A percentile compares a stretch with the other conserved stretches of the same genome.
Evolutionary conservation across 2,888 invertebrate species (phyloP).

Genomic region (Microplitis manilae): DNA sequence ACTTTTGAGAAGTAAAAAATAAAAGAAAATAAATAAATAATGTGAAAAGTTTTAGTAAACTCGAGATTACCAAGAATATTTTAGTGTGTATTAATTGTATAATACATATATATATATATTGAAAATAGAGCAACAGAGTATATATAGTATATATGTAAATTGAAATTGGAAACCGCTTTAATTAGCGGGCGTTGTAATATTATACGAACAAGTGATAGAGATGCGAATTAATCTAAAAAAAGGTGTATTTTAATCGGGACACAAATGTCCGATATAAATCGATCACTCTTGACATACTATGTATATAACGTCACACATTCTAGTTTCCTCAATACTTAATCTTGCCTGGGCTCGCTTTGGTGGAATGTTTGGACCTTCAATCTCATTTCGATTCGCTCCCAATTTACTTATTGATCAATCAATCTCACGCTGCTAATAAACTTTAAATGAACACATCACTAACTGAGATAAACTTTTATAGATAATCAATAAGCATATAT

Average conservation of each 20-base stretch:
- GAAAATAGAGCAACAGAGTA: background rate
- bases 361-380: slow-evolving; percentile 17
- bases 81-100: background rate
- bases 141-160: slow-evolving; percentile 40
- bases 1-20: background rate
- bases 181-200: slow-evolving; percentile 53
- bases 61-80: slow-evolving; percentile 12
- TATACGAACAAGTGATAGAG: slow-evolving; percentile 49
- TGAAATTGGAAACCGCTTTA: slow-evolving; percentile 52
- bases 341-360: slow-evolving; percentile 16
- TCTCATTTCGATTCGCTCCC: background rate
- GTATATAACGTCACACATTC: slow-evolving; percentile 12
- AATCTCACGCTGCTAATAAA: slow-evolving; percentile 22
- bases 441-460: slow-evolving; percentile 18
- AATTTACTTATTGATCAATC: slow-evolving; percentile 33
- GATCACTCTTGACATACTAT: slow-evolving; percentile 9
- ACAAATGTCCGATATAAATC: slow-evolving; percentile 11
- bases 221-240: slow-evolving; percentile 2
- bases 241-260: slow-evolving; percentile 19
- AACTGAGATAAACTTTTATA: slow-evolving; percentile 4
- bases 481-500: background rate
- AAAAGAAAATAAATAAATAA: background rate
- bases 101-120: background rate
- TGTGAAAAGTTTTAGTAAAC: background rate
- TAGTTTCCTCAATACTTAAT: slow-evolving; percentile 22